phyloP scores from a whole-genome alignment of 2,888 invertebrate genomes.

The Holacanthella duospinosa region DNA sequence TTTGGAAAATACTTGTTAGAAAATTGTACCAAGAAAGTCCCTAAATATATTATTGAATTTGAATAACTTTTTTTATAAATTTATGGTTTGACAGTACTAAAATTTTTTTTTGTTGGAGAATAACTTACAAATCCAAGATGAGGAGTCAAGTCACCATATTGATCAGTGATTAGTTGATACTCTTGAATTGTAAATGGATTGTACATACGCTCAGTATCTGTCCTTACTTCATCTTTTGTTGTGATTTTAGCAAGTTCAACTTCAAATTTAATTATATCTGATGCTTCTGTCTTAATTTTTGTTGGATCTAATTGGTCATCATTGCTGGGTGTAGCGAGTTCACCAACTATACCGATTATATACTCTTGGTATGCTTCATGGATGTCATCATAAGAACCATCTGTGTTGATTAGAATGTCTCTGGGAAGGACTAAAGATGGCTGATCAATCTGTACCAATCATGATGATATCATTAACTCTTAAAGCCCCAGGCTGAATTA shows the following conservation, averaged over 20 bases:
- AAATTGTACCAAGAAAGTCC: conserved; percentile 16
- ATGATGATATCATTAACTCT: not conserved
- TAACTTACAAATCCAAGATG: not conserved
- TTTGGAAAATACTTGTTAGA: conserved; percentile 19
- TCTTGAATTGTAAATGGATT: conserved; percentile 20
- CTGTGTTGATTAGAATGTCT: conserved; percentile 11
- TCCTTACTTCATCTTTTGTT: conserved; percentile 24
- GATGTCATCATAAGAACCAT: not conserved
- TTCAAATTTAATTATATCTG: conserved; percentile 27
- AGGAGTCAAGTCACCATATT: not conserved
- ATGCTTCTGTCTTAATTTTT: conserved; percentile 12
- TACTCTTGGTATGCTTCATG: conserved; percentile 24
- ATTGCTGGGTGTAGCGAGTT: conserved; percentile 10
- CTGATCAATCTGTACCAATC: conserved; percentile 15
- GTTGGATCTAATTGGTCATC: conserved; percentile 9
- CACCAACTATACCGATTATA: conserved; percentile 20
- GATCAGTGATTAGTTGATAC: conserved; percentile 23
- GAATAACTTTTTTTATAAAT: too few relatives aligned
- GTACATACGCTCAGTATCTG: conserved; percentile 28
- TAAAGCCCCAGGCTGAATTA: too few relatives aligned
- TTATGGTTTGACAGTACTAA: too few relatives aligned
- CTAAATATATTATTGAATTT: too few relatives aligned
- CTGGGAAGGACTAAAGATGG: conserved; percentile 10
- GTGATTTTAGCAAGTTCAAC: conserved; percentile 24
- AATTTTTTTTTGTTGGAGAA: too few relatives aligned